Evolutionary conservation across 2,888 invertebrate species (phyloP), one percentile per base, ranked within the genome.

Genomic region (Tanytarsus gracilentus): DNA sequence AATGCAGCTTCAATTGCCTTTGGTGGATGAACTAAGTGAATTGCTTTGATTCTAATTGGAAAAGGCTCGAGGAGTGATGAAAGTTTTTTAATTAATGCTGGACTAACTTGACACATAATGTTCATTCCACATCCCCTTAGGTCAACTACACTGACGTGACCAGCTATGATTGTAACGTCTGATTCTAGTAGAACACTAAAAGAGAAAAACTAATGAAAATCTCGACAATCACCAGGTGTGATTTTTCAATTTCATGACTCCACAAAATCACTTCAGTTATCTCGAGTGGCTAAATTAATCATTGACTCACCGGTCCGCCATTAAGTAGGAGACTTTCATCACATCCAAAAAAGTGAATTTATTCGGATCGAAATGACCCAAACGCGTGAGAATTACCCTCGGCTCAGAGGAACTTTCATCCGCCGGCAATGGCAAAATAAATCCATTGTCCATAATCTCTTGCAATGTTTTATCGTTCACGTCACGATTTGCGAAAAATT

Each of bases 331-430:
- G 29, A 58, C 58, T 21, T 58, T 58, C 58, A 58, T 58, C 3
- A 58, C 39, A 9, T 18, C 21, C 25, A 58, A 8, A 27, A 58
- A 58, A n/a, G 23, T n/a, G 25, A 29, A 58, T 58, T 48, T 68
- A 5, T 70, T 68, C 4, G 76, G 70, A 65, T 77, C 71, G 60
- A 71, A 71, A 6, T 68, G 67, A 1, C 79, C 79, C 4, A 77
- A 69, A 16, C 81, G 75, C 55, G 80, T 70, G n/a, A 83, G 70
- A 48, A 78, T 72, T 2, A 78, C 72, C 62, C 78, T 72, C 0
- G 79, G 73, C 49, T 76, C 70, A 33, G 75, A 8, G 11, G 40
- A 40, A 16, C n/a, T 67, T 69, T 68, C n/a, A 70, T 58, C 58
- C 8, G 21, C 64, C 4, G 72, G 72, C n/a, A 76, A 63, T 49